Percentiles rank a stretch among this genome's conserved stretches.
Evolutionary conservation across 92 coral and sea anemone genomes (phyloP).

Genomic region (Nematostella vectensis): DNA sequence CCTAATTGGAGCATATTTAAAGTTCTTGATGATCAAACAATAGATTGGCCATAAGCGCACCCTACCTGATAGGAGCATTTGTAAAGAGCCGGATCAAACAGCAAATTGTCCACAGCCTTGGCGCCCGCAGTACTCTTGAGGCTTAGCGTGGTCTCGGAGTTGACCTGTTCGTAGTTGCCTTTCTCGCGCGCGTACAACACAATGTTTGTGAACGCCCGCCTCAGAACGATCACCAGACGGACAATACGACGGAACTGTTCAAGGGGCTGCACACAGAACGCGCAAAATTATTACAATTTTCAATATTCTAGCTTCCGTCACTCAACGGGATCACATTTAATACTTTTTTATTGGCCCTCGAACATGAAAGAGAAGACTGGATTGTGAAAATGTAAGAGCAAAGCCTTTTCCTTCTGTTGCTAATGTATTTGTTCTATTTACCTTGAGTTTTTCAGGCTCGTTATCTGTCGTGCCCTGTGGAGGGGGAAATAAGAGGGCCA

Average conservation of each 20-base stretch:
- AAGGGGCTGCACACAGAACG: constrained; percentile 20
- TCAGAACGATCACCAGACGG: constrained; percentile 11
- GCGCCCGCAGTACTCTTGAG: constrained; percentile 51
- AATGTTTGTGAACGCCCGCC: constrained; percentile 36
- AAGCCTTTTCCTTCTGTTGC: too few relatives aligned
- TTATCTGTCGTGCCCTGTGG: too few relatives aligned
- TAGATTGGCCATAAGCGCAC: too few relatives aligned
- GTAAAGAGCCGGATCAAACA: constrained; percentile 72
- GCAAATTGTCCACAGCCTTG: constrained; percentile 47
- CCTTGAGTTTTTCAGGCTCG: too few relatives aligned
- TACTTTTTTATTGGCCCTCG: too few relatives aligned
- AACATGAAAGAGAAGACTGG: too few relatives aligned
- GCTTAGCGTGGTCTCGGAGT: constrained; percentile 67
- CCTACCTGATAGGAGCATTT: constrained; percentile 76
- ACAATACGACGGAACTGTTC: constrained; percentile 31
- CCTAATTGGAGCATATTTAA: too few relatives aligned
- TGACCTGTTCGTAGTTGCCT: constrained; percentile 70
- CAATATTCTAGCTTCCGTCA: neutral
- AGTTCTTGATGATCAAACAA: too few relatives aligned
- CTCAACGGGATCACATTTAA: neutral
- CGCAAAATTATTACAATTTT: neutral
- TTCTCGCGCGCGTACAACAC: constrained; percentile 62
- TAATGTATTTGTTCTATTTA: too few relatives aligned
- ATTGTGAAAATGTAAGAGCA: too few relatives aligned
- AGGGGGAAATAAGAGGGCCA: too few relatives aligned